phyloP scores from a whole-genome alignment of 2,888 invertebrate species.

The Microplitis deprimator region DNA sequence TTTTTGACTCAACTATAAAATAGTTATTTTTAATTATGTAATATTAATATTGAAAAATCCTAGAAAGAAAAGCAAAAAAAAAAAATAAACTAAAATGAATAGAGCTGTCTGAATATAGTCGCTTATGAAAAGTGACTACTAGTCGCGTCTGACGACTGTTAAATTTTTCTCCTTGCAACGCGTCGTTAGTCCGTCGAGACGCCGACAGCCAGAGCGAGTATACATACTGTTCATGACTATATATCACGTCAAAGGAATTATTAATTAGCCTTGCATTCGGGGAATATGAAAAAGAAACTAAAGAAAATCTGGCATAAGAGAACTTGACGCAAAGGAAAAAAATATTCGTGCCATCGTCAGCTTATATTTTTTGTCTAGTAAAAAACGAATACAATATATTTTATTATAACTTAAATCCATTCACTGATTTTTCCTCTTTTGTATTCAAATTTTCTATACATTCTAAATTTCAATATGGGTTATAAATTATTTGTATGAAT shows the following conservation, averaged over 20 bases:
- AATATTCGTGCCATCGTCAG: not conserved
- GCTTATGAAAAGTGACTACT: not conserved
- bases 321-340: conserved; percentile 9
- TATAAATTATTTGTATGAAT: too few relatives aligned
- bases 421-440: not conserved
- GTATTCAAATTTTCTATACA: not conserved
- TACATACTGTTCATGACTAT: conserved; percentile 10
- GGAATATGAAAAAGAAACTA: conserved; percentile 25
- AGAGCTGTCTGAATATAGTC: not conserved
- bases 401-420: not conserved
- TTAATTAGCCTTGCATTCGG: conserved; percentile 36
- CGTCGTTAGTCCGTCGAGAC: conserved; percentile 20
- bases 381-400: not conserved
- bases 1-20: not conserved
- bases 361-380: not conserved
- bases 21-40: not conserved
- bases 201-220: not conserved
- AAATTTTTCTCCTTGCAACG: conserved; percentile 28
- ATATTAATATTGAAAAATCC: not conserved
- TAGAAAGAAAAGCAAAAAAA: not conserved
- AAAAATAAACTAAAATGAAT: not conserved
- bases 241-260: conserved; percentile 33
- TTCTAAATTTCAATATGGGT: not conserved
- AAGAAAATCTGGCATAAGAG: conserved; percentile 9
- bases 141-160: conserved; percentile 29